phyloP scores from a whole-genome alignment of 2,113 vertebrate species.

The Cygnus atratus region DNA sequence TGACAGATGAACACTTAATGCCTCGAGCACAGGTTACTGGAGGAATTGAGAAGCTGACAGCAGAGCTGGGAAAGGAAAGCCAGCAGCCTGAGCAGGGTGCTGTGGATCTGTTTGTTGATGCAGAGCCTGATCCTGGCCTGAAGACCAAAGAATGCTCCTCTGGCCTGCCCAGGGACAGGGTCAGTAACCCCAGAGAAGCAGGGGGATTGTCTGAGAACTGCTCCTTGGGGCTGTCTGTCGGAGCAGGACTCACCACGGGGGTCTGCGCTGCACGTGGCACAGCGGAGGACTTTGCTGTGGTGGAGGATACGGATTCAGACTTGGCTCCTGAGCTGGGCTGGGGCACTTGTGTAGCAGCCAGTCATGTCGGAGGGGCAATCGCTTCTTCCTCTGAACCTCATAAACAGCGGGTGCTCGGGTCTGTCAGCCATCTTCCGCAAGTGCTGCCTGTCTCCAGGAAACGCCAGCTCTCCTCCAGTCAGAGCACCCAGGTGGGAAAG shows the following conservation, averaged over 20 bases:
- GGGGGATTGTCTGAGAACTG: accelerated
- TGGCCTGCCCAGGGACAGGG: neutral
- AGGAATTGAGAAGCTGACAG: neutral
- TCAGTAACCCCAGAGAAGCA: neutral
- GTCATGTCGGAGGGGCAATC: accelerated
- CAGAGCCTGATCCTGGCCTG: neutral
- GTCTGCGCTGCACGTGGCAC: neutral
- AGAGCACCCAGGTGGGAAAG: neutral
- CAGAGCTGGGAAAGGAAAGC: neutral
- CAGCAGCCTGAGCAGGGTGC: neutral
- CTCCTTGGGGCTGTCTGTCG: neutral
- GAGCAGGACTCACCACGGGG: neutral
- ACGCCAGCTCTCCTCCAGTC: neutral
- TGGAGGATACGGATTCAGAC: accelerated
- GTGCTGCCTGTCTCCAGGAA: neutral
- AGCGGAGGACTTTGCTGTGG: accelerated
- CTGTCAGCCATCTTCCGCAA: accelerated
- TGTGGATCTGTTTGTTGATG: accelerated
- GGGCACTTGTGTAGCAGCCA: accelerated
- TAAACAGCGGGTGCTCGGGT: neutral
- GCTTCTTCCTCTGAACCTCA: neutral
- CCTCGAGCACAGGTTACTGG: neutral
- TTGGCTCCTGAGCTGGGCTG: neutral
- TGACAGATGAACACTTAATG: accelerated
- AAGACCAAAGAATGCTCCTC: neutral